phyloP scores from a whole-genome alignment of 2,797 vertebrate genomes.

The Rhincodon typus region DNA sequence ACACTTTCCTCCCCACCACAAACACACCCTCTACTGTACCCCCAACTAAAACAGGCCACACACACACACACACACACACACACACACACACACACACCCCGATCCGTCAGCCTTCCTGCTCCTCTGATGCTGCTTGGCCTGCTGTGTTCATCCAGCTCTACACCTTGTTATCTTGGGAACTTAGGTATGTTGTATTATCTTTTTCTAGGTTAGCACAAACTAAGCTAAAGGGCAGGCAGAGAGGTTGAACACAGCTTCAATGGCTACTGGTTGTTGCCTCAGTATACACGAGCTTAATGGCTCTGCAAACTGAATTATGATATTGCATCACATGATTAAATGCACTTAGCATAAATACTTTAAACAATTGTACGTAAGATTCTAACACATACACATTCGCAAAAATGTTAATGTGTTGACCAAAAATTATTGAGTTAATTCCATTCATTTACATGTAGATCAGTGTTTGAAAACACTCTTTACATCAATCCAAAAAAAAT shows the following conservation, averaged over 20 bases:
- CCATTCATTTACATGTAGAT: not conserved
- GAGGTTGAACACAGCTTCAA: not conserved
- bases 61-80: too few relatives aligned
- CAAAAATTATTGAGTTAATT: not conserved
- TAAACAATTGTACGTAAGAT: not conserved
- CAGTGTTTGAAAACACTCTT: not conserved
- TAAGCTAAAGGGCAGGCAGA: not conserved
- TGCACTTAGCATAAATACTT: too few relatives aligned
- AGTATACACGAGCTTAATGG: not conserved
- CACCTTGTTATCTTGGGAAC: not conserved
- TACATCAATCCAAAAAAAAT: not conserved
- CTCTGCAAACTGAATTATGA: not conserved
- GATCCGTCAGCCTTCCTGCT: too few relatives aligned
- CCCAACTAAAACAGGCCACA: too few relatives aligned
- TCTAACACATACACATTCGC: not conserved
- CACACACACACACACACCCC: too few relatives aligned
- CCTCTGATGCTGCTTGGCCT: too few relatives aligned
- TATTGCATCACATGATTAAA: not conserved
- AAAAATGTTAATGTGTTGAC: not conserved
- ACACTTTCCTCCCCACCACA: too few relatives aligned
- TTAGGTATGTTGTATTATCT: not conserved
- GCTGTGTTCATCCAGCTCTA: too few relatives aligned
- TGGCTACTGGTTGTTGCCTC: not conserved
- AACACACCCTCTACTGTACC: too few relatives aligned
- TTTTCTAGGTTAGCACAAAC: not conserved